Evolutionary conservation across 2,888 invertebrate species (phyloP).

Genomic region (Deladenus siricidicola): DNA sequence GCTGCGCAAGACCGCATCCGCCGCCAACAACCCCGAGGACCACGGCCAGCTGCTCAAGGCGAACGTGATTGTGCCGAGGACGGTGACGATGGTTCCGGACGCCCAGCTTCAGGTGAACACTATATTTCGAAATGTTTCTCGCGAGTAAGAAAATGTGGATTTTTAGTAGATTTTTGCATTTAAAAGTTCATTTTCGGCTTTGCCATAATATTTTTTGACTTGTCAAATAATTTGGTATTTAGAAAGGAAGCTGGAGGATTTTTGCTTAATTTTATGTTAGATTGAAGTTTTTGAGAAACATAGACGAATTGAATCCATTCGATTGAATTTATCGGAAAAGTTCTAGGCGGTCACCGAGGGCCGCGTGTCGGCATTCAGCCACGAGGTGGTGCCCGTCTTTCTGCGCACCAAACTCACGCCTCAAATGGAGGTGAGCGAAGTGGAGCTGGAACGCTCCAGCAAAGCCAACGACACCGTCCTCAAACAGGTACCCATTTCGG

Average conservation of each 20-base stretch:
- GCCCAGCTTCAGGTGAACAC: conserved; percentile 20
- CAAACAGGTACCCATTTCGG: conserved; percentile 20
- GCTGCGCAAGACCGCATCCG: conserved; percentile 29
- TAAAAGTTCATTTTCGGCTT: not conserved
- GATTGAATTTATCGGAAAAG: no score
- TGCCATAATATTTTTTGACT: not conserved
- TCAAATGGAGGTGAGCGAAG: conserved; percentile 21
- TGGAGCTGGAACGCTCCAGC: conserved; percentile 21
- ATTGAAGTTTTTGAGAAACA: no score
- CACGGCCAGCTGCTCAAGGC: conserved; percentile 35
- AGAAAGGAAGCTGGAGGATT: no score
- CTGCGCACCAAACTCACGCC: conserved; percentile 35
- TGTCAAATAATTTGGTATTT: no score
- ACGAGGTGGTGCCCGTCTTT: conserved; percentile 46
- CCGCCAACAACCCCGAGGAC: conserved; percentile 21
- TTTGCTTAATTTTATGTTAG: no score
- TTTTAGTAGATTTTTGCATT: no score
- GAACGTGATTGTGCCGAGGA: conserved; percentile 38
- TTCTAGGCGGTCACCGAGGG: conserved; percentile 36
- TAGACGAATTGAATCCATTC: no score
- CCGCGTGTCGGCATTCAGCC: conserved; percentile 42
- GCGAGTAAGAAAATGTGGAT: no score
- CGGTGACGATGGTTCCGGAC: conserved; percentile 37
- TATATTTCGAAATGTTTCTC: no score
- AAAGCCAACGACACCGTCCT: conserved; percentile 13